These are phyloP conservation scores for Drosophila takahashii DNA, from an alignment of 1,140 invertebrate genomes.

Conservation along the genomic window DNA sequence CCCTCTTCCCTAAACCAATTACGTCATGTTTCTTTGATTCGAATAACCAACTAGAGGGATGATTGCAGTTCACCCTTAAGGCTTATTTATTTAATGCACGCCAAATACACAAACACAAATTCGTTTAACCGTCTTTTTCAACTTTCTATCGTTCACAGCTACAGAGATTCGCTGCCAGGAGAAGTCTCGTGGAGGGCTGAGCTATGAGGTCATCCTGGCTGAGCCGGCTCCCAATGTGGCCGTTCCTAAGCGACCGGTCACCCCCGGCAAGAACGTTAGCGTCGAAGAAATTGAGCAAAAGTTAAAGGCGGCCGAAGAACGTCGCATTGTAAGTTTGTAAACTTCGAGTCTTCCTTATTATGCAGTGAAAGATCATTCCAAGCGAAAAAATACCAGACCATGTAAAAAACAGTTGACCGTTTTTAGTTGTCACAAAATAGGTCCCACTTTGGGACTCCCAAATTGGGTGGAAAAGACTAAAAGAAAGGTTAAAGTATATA, in stretches of 20 bases:
- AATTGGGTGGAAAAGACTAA: too few relatives aligned
- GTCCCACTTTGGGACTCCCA: too few relatives aligned
- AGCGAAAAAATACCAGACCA: too few relatives aligned
- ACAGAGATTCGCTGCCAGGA: conserved; percentile 95
- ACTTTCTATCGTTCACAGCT: conserved; percentile 86
- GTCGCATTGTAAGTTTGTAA: conserved; percentile 89
- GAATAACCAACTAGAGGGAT: conserved; percentile 21
- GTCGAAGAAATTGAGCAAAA: conserved; percentile 95
- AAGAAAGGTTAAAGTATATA: too few relatives aligned
- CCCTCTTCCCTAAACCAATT: too few relatives aligned
- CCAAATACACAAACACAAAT: conserved; percentile 63
- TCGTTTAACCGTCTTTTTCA: conserved; percentile 30
- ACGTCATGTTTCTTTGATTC: conserved; percentile 20
- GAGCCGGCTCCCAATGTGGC: conserved; percentile 89
- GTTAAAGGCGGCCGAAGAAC: conserved; percentile 95
- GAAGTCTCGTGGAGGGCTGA: conserved; percentile 94
- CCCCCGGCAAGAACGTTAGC: conserved; percentile 87
- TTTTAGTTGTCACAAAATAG: too few relatives aligned
- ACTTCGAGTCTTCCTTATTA: neutral
- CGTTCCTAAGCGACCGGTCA: conserved; percentile 87
- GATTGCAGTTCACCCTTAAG: conserved; percentile 24
- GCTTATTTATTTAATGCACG: conserved; percentile 28
- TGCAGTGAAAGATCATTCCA: too few relatives aligned
- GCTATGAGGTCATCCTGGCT: conserved; percentile 96
- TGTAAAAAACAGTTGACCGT: too few relatives aligned